phyloP scores from a whole-genome alignment of 2,113 vertebrate genomes.

The Pollachius pollachius region DNA sequence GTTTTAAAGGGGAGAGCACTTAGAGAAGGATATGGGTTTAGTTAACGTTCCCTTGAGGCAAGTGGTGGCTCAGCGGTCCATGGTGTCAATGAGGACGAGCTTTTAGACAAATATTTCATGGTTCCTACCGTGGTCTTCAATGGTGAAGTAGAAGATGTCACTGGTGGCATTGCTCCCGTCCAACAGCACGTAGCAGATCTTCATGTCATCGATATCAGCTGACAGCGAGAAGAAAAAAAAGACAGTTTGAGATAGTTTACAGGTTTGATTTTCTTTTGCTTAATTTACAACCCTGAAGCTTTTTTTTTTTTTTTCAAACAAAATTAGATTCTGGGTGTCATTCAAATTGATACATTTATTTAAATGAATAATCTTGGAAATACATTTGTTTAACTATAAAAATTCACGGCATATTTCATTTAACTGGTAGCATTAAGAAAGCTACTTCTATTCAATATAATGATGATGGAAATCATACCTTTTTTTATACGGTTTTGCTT shows the following conservation, averaged over 20 bases:
- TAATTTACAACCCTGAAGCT: conserved; percentile 27
- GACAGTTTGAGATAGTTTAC: conserved; percentile 17
- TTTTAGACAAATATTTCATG: not conserved
- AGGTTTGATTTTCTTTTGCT: conserved; percentile 18
- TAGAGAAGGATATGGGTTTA: conserved; percentile 19
- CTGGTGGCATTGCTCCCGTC: conserved; percentile 78
- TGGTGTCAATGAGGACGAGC: conserved; percentile 5
- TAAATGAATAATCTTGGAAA: too few species aligned
- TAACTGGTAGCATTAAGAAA: too few species aligned
- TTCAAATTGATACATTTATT: too few species aligned
- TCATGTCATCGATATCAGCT: conserved; percentile 85
- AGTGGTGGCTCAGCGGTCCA: conserved; percentile 14
- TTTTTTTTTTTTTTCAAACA: not conserved
- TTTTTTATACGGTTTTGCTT: conserved; percentile 33
- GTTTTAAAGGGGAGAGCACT: conserved; percentile 36
- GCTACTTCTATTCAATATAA: not conserved
- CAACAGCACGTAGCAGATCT: conserved; percentile 79
- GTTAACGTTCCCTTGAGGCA: conserved; percentile 14
- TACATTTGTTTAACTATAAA: too few species aligned
- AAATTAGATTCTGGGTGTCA: not conserved
- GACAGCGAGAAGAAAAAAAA: conserved; percentile 41
- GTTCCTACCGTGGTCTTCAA: conserved; percentile 82
- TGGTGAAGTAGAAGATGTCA: conserved; percentile 83
- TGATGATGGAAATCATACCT: not conserved
- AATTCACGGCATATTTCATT: too few species aligned